Percentiles rank a stretch among this genome's conserved stretches.
phyloP scores from a whole-genome alignment of 1,140 invertebrate species.

The Platyura marginata region DNA sequence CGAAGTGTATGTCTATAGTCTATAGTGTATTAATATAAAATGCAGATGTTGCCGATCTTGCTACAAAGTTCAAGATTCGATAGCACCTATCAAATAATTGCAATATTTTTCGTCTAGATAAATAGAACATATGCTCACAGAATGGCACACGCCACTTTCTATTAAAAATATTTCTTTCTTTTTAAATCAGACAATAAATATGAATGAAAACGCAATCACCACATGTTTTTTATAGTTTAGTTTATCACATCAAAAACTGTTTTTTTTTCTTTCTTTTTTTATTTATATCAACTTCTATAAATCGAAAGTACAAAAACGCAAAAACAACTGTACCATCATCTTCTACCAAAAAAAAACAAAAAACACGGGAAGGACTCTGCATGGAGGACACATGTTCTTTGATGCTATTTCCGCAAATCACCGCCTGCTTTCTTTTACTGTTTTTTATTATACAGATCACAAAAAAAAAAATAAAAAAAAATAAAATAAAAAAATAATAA shows the following conservation, averaged over 20 bases:
- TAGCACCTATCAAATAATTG: no score
- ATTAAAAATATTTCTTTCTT: no score
- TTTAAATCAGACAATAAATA: no score
- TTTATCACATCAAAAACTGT: neutral
- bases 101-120: no score
- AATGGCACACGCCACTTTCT: neutral
- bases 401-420: neutral
- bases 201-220: neutral
- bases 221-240: neutral
- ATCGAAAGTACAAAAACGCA: neutral
- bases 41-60: no score
- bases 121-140: neutral
- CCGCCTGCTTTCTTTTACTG: neutral
- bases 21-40: no score
- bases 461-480: no score
- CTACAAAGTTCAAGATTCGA: no score
- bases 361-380: neutral
- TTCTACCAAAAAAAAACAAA: neutral
- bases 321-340: neutral
- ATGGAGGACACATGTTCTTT: neutral
- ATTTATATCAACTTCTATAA: no score
- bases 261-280: neutral
- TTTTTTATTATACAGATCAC: no score
- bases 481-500: neutral
- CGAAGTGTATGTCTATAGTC: no score